Base-by-base conservation (phyloP, 1,140 invertebrate genomes). In the Atta texana region DNA sequence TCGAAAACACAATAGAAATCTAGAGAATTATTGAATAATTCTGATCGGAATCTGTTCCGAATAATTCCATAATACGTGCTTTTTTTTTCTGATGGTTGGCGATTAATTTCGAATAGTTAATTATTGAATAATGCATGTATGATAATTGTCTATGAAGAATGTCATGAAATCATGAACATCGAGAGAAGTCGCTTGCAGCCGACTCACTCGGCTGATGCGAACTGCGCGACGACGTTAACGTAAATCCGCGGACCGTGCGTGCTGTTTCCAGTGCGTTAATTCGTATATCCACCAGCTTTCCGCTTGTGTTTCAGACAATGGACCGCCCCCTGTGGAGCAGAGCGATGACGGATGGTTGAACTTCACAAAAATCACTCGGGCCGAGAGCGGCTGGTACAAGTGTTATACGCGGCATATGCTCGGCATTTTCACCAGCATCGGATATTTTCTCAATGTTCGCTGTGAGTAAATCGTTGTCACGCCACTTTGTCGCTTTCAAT, bases 311-410 rank as follows among this genome's bases (percentile, higher is more conserved):
- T 87, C 94, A 96, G 96, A 96, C 94, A 95, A 96, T 93, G 95
- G 94, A 53, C 94, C 95, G 68, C 96, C 96, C 31, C 96, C 96
- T 92, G 96, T 96, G 86, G 96, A 96, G 89, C 97, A 97, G 96
- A 97, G 96, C 90, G 96, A 96, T 88, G 97, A 97, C 89, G 98
- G 97, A 71, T 97, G 97, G 94, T 96, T 98, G 77, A 98, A 98
- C 95, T 98, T 98, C 95, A 97, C 97, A 68, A 96, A 97, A 88
- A 97, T 98, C 90, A 96, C 96, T 75, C 95, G 97, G 31, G 96
- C 97, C 84, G 97, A 98, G 95, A 97, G 97, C 88, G 98, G 98
- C 89, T 98, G 98, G 98, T 98, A 98, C 95, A 97, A 98, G 93
- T 98, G 98, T 95, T 97, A 97, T 39, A 97, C 97, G 66, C 96